Percentiles rank a stretch among this genome's conserved stretches.
phyloP scores from a whole-genome alignment of 1,140 invertebrate genomes.

The Drosophila kepulauana region DNA sequence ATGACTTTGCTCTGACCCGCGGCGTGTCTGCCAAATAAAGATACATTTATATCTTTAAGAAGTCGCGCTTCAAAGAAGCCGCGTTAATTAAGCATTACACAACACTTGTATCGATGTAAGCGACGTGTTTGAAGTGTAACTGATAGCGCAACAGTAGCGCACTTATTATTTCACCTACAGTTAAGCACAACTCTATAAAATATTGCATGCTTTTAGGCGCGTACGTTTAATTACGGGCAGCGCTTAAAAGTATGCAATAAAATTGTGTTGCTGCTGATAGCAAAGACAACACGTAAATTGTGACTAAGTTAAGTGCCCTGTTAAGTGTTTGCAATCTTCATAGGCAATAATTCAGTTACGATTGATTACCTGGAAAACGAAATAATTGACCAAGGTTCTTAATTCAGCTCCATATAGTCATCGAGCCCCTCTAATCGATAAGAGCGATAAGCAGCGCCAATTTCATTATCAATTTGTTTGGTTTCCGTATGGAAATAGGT shows the following conservation, averaged over 20 bases:
- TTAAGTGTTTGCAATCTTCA: constrained; percentile 13
- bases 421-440: neutral
- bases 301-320: constrained; percentile 17
- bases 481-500: neutral
- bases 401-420: constrained; percentile 1
- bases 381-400: neutral
- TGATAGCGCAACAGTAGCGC: constrained; percentile 6
- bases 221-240: accelerated
- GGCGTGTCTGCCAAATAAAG: constrained; percentile 5
- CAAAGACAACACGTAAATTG: neutral
- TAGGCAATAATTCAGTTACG: neutral
- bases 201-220: constrained; percentile 46
- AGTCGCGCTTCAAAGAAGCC: constrained; percentile 6
- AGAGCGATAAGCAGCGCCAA: neutral
- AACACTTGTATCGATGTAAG: neutral
- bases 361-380: neutral
- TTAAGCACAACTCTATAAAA: neutral
- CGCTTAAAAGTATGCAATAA: constrained; percentile 39
- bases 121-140: neutral
- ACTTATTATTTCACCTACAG: neutral
- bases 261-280: neutral
- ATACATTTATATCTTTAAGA: neutral
- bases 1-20: constrained; percentile 25
- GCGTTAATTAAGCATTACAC: constrained; percentile 10
- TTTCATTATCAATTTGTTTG: neutral